Percentiles rank a stretch among this genome's conserved stretches.
Evolutionary conservation across 2,888 invertebrate genomes (phyloP).

Genomic region (Oscheius myriophilus): DNA sequence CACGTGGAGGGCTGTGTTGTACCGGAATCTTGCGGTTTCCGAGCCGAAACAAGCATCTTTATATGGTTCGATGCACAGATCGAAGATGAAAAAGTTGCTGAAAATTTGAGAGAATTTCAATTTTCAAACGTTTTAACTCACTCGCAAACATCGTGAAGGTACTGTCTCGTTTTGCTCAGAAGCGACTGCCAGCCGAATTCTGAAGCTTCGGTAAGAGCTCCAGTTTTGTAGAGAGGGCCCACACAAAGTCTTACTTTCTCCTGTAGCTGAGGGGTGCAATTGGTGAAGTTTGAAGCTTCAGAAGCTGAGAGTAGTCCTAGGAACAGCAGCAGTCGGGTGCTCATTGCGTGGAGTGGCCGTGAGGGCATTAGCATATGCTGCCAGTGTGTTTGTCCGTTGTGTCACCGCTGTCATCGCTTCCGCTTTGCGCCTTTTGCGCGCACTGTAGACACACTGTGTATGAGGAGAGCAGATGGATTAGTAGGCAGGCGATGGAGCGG

Average conservation of each 20-base stretch:
- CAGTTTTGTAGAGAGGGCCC: constrained; percentile 56
- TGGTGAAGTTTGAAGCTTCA: background rate
- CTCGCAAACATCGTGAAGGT: constrained; percentile 61
- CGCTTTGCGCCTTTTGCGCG: too few species aligned
- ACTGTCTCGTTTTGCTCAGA: constrained; percentile 51
- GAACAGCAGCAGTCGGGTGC: constrained; percentile 8
- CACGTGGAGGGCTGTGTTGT: constrained; percentile 55
- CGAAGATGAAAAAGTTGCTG: constrained; percentile 61
- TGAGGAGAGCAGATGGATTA: too few species aligned
- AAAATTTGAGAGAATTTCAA: constrained; percentile 16
- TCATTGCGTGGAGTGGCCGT: constrained; percentile 17
- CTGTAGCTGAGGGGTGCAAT: constrained; percentile 7
- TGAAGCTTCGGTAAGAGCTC: constrained; percentile 44
- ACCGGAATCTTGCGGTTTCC: constrained; percentile 47
- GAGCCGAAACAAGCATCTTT: constrained; percentile 58
- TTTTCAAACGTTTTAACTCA: constrained; percentile 31
- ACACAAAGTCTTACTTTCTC: constrained; percentile 50
- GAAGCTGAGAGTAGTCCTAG: background rate
- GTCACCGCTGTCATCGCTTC: constrained; percentile 23
- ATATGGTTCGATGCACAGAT: constrained; percentile 61
- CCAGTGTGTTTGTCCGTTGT: constrained; percentile 21
- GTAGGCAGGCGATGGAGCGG: too few species aligned
- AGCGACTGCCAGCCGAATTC: constrained; percentile 53
- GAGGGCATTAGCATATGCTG: constrained; percentile 28
- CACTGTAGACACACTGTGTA: too few species aligned